Conservation (phyloP, 2,113 vertebrate genomes). For the Amblyornis subalaris region DNA sequence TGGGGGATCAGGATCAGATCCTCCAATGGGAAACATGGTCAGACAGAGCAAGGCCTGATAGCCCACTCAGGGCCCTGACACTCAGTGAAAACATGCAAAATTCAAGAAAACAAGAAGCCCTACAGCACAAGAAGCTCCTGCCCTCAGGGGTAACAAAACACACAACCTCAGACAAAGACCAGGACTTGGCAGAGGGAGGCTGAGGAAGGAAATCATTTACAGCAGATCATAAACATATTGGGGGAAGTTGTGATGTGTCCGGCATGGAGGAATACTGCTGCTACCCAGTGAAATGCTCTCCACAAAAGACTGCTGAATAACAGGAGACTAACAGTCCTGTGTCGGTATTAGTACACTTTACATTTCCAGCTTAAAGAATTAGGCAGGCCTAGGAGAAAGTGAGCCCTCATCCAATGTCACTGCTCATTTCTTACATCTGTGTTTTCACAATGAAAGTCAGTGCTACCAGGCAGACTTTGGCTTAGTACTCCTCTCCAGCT, state of each 20-base stretch:
- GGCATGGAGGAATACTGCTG: neutral
- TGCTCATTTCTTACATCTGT: neutral
- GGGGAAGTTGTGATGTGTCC: neutral
- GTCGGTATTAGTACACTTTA: accelerated
- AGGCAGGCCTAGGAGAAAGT: neutral
- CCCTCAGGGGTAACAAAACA: neutral
- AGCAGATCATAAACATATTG: neutral
- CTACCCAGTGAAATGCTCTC: neutral
- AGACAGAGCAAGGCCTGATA: neutral
- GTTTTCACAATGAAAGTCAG: neutral
- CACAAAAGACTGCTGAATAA: neutral
- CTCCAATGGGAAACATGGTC: neutral
- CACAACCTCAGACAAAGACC: neutral
- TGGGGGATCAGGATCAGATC: neutral
- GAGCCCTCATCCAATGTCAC: neutral
- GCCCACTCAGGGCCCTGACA: no score
- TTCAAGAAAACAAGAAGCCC: neutral
- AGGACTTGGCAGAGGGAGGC: neutral
- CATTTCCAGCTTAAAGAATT: neutral
- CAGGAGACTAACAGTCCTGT: neutral
- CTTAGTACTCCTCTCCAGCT: neutral
- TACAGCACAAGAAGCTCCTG: neutral
- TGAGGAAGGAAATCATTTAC: neutral
- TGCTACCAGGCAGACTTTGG: neutral
- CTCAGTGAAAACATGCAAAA: neutral